phyloP scores from a whole-genome alignment of 2,113 vertebrate species.

The Romanogobio albipinnatus region DNA sequence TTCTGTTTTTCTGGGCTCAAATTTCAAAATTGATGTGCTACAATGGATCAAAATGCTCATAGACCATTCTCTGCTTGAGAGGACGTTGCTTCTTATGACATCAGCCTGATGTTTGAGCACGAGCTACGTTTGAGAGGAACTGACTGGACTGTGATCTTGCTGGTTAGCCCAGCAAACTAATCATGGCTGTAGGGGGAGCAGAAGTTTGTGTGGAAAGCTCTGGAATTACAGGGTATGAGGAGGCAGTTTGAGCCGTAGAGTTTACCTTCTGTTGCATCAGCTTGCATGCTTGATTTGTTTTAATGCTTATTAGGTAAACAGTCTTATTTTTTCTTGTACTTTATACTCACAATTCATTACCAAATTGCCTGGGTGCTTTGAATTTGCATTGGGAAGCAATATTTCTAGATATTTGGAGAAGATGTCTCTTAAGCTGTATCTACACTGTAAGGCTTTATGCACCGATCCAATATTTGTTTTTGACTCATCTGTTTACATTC shows the following conservation, averaged over 20 bases:
- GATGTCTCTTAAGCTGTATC: neutral
- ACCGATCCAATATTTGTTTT: neutral
- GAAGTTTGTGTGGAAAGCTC: conserved; percentile 44
- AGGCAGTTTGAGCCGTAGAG: conserved; percentile 31
- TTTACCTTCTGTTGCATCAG: conserved; percentile 58
- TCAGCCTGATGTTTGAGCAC: conserved; percentile 25
- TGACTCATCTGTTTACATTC: too few species aligned
- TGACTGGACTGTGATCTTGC: conserved; percentile 44
- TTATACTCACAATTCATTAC: conserved; percentile 49
- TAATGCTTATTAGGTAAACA: conserved; percentile 54
- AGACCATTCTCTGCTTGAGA: conserved; percentile 13
- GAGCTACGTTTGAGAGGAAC: neutral
- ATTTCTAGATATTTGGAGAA: neutral
- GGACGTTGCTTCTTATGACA: conserved; percentile 37
- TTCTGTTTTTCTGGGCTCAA: neutral
- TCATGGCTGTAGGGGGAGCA: conserved; percentile 44
- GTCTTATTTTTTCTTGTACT: conserved; percentile 47
- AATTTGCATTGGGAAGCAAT: conserved; percentile 43
- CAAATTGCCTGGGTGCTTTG: conserved; percentile 29
- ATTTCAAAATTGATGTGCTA: conserved; percentile 9
- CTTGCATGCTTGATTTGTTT: conserved; percentile 45
- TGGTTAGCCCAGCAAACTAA: conserved; percentile 44
- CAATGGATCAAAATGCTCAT: conserved; percentile 6
- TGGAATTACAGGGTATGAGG: conserved; percentile 45
- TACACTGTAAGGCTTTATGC: neutral